These are phyloP conservation scores for Caenorhabditis remanei DNA, from an alignment of 1,140 invertebrate genomes.

Conservation along the genomic window DNA sequence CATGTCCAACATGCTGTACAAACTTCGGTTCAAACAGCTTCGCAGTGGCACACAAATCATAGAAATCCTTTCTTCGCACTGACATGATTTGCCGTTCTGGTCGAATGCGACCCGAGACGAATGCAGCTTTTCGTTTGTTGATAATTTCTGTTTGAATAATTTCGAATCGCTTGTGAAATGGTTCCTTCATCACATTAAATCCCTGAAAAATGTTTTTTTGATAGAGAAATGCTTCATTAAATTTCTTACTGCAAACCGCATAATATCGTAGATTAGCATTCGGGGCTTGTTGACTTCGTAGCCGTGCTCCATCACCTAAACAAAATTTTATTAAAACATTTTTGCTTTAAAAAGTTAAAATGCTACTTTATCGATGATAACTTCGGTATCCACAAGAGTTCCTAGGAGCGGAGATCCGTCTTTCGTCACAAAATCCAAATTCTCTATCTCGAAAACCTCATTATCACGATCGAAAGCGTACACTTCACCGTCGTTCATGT, in stretches of 20 bases:
- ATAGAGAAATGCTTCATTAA: conserved; percentile 86
- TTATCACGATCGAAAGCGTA: conserved; percentile 96
- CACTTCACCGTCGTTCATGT: conserved; percentile 88
- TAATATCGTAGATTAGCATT: conserved; percentile 95
- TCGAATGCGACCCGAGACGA: conserved; percentile 82
- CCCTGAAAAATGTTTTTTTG: conserved; percentile 83
- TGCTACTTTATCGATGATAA: conserved; percentile 89
- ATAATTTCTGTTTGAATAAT: conserved; percentile 85
- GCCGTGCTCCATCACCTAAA: conserved; percentile 70
- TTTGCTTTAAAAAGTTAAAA: background rate
- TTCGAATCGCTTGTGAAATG: conserved; percentile 84
- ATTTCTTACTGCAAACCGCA: conserved; percentile 86
- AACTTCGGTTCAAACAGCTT: conserved; percentile 89
- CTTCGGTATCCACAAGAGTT: conserved; percentile 93
- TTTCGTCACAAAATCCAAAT: conserved; percentile 85
- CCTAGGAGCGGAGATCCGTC: conserved; percentile 80
- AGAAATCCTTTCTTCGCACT: conserved; percentile 80
- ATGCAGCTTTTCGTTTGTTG: conserved; percentile 83
- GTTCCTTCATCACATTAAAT: conserved; percentile 85
- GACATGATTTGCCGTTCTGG: conserved; percentile 83
- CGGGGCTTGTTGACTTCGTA: conserved; percentile 83
- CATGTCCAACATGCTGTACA: conserved; percentile 87
- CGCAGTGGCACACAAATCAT: conserved; percentile 82
- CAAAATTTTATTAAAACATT: background rate
- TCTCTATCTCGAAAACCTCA: conserved; percentile 85